These are phyloP conservation scores for Kuschelorhynchus macadamiae DNA, from an alignment of 2,888 invertebrate species.

Conservation along the genomic window DNA sequence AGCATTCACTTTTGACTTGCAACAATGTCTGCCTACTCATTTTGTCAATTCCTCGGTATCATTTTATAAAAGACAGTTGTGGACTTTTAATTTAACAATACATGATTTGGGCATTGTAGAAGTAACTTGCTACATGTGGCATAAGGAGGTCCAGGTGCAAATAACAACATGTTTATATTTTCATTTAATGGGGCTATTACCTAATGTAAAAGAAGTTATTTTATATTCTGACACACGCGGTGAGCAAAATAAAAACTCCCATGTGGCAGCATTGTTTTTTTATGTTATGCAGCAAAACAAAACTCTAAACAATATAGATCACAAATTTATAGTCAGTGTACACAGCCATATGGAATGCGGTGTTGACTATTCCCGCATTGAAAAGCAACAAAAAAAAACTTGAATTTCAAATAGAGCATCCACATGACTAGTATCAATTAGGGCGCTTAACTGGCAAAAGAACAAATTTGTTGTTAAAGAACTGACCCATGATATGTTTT, in stretches of 20 bases:
- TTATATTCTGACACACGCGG: conserved; percentile 41
- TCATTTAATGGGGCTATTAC: conserved; percentile 13
- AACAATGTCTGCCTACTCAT: conserved; percentile 16
- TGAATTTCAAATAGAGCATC: conserved; percentile 26
- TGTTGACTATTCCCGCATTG: conserved; percentile 40
- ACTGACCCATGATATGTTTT: too few species aligned
- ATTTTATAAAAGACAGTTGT: conserved; percentile 33
- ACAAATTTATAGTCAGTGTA: conserved; percentile 44
- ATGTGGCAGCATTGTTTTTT: conserved; percentile 43
- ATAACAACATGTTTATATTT: conserved; percentile 31
- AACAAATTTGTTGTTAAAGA: too few species aligned
- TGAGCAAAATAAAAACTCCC: conserved; percentile 38
- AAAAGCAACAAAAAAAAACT: conserved; percentile 42
- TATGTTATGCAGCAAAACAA: conserved; percentile 21
- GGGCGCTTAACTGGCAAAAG: too few species aligned
- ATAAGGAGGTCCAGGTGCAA: conserved; percentile 25
- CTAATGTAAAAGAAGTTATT: too few species aligned
- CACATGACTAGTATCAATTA: conserved; percentile 37
- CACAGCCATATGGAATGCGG: conserved; percentile 48
- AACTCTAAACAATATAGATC: conserved; percentile 29
- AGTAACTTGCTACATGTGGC: conserved; percentile 35
- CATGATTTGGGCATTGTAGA: conserved; percentile 11
- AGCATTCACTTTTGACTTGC: conserved; percentile 10
- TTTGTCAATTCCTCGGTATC: conserved; percentile 10
- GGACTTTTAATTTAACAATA: conserved; percentile 29